Evolutionary conservation across 2,113 vertebrate species (phyloP).

Genomic region (Bujurquina vittata): DNA sequence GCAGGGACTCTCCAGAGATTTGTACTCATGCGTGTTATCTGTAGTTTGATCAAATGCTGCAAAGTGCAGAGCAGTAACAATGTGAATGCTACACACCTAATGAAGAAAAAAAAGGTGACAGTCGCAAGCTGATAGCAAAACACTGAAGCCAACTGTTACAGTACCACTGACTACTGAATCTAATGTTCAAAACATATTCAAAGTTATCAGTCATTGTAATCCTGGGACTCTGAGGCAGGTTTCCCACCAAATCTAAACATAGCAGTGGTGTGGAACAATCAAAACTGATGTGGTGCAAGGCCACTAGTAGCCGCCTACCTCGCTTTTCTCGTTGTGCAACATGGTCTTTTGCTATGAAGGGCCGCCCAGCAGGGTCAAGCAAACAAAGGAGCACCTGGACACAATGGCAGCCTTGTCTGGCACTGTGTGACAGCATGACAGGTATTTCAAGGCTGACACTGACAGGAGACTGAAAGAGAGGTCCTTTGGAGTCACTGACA

Average conservation of each 20-base stretch:
- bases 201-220: neutral
- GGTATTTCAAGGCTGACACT: conserved; percentile 51
- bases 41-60: neutral
- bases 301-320: neutral
- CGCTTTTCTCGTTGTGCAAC: conserved; percentile 8
- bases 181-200: neutral
- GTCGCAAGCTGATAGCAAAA: neutral
- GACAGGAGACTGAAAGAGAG: neutral
- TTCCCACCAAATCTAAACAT: conserved; percentile 36
- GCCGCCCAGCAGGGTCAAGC: conserved; percentile 18
- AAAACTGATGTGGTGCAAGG: conserved; percentile 32
- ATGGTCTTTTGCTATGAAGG: conserved; percentile 25
- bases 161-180: too few relatives aligned
- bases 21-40: neutral
- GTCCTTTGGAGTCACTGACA: neutral
- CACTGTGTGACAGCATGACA: conserved; percentile 33
- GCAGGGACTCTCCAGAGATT: conserved; percentile 6
- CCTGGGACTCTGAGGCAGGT: neutral
- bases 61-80: neutral
- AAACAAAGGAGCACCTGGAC: conserved; percentile 68
- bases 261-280: conserved; percentile 6
- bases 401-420: conserved; percentile 55
- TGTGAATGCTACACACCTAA: neutral
- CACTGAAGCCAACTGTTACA: neutral
- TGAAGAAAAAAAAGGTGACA: neutral